Base-by-base conservation (phyloP, 2,888 invertebrate species). In the Orthosia gracilis region DNA sequence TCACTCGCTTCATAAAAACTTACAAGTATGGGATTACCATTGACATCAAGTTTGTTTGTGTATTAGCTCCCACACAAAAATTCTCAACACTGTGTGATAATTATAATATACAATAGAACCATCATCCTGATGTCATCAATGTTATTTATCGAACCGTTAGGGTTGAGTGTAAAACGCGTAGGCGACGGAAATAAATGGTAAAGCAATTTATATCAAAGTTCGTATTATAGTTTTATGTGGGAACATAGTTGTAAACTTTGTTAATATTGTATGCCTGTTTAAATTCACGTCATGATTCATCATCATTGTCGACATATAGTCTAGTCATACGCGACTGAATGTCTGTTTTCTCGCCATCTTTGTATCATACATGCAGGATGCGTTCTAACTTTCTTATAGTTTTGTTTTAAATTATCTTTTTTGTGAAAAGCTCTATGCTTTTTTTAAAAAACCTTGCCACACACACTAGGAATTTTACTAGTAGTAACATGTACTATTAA, bases 71-170 rank as follows among this genome's bases (percentile, higher is more conserved):
- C 83, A 58, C 73, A 76, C 69, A 73, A 66, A 61, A 62, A 45
- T 50, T 18, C 69, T 80, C 73, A 77, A 72, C 59, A 69, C 50
- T 76, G 61, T 55, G 45, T 73, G 66, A 64, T 80, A 84, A 85
- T 80, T 58, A 77, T 73, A 77, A 79, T 69, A 66, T 76, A 52
- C 69, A 83, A 87, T 80, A 83, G 61, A 82, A 54, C 45, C 75
- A 68, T 78, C 78, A 81, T 64, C 23, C 58, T 82, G 82, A 85
- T 88, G 81, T 82, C 80, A 87, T 81, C 63, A 84, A 80, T 83
- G 61, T 70, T 78, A 80, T 80, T 73, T 74, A 57, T 73, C 59
- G 40, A 68, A 69, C 76, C 59, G 74, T 75, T 80, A 85, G 82
- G 86, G 86, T 74, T 78, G 85, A 84, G 54, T 40, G 50, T 49